Conservation (phyloP, 2,113 vertebrate species). For the Salvelinus namaycush region DNA sequence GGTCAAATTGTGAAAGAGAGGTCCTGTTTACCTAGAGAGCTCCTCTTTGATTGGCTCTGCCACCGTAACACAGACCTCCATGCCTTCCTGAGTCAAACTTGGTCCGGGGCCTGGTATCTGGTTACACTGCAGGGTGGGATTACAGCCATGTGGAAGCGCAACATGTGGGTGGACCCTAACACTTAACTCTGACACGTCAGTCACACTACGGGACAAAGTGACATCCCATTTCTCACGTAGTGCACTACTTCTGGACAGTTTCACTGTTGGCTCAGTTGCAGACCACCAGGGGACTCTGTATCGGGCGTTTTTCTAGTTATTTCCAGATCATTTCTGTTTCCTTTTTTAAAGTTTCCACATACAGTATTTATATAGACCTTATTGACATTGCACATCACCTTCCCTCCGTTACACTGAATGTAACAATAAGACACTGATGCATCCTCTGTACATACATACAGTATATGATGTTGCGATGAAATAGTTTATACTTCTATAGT, state of each 20-base stretch:
- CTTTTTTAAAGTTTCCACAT: too few relatives aligned
- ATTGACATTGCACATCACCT: too few relatives aligned
- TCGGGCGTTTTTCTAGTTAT: too few relatives aligned
- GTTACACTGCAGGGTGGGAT: slow-evolving; percentile 50
- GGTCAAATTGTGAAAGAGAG: slow-evolving; percentile 37
- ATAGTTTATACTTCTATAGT: too few relatives aligned
- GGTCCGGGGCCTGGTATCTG: slow-evolving; percentile 33
- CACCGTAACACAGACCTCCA: slow-evolving; percentile 50
- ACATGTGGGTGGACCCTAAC: slow-evolving; percentile 31
- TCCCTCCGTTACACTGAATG: too few relatives aligned
- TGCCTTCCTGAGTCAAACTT: slow-evolving; percentile 46
- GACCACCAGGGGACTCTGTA: neutral
- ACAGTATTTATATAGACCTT: too few relatives aligned
- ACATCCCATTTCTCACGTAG: neutral
- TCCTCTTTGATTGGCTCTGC: slow-evolving; percentile 39
- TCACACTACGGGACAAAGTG: slow-evolving; percentile 11
- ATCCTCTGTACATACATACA: too few relatives aligned
- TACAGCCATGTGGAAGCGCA: slow-evolving; percentile 31
- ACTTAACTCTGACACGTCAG: slow-evolving; percentile 23
- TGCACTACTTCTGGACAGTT: slow-evolving; percentile 3
- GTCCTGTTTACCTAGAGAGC: slow-evolving; percentile 40
- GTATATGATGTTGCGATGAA: too few relatives aligned
- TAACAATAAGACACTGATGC: too few relatives aligned
- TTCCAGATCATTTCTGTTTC: too few relatives aligned
- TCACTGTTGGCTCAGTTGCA: neutral